Evolutionary conservation across 2,797 vertebrate genomes (phyloP).

Genomic region (Schizopygopsis pylzovi): DNA sequence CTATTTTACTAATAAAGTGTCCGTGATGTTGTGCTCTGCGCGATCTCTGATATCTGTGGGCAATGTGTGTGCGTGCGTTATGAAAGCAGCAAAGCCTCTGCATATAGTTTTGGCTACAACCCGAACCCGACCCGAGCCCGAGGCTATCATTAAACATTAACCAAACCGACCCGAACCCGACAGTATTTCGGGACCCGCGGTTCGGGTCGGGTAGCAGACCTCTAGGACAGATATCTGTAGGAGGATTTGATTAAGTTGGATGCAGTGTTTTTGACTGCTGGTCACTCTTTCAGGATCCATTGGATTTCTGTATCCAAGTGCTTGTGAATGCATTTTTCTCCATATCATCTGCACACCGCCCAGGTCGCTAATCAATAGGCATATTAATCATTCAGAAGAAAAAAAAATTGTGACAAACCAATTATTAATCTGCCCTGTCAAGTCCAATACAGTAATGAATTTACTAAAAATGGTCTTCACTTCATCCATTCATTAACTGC

Average conservation of each 20-base stretch:
- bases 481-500: slow-evolving; percentile 87
- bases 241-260: slow-evolving; percentile 72
- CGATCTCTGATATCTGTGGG: too few relatives aligned
- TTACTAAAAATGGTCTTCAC: slow-evolving; percentile 83
- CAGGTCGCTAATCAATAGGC: slow-evolving; percentile 78
- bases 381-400: slow-evolving; percentile 83
- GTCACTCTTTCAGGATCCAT: slow-evolving; percentile 65
- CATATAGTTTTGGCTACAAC: too few relatives aligned
- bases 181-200: too few relatives aligned
- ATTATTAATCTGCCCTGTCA: slow-evolving; percentile 85
- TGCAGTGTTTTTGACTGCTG: slow-evolving; percentile 70
- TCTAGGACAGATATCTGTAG: slow-evolving; percentile 36
- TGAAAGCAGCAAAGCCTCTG: too few relatives aligned
- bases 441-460: slow-evolving; percentile 87
- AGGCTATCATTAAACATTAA: too few relatives aligned
- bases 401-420: slow-evolving; percentile 79
- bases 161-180: too few relatives aligned
- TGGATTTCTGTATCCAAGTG: slow-evolving; percentile 73
- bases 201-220: too few relatives aligned
- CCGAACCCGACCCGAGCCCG: too few relatives aligned
- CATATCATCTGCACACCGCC: slow-evolving; percentile 65
- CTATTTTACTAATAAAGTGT: too few relatives aligned
- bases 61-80: too few relatives aligned
- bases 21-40: too few relatives aligned
- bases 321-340: slow-evolving; percentile 73